Conservation (phyloP, 2,888 invertebrate genomes). For the Falcaria lacertinaria region DNA sequence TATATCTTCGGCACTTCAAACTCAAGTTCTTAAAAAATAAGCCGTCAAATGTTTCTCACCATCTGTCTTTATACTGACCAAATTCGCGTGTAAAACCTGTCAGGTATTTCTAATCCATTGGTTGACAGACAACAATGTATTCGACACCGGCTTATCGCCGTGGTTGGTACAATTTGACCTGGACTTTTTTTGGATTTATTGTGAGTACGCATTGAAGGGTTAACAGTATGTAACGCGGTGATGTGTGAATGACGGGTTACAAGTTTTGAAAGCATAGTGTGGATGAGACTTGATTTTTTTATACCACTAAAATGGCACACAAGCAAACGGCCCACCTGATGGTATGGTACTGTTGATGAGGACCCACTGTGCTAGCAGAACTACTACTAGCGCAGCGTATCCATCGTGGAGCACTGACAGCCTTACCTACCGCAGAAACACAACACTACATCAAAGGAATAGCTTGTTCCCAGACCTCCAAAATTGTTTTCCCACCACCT, state of each 20-base stretch:
- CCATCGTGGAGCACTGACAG: too few relatives aligned
- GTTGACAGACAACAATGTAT: constrained; percentile 21
- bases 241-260: constrained; percentile 47
- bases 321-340: too few relatives aligned
- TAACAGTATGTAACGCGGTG: constrained; percentile 33
- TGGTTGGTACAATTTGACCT: constrained; percentile 22
- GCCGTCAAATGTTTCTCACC: not conserved
- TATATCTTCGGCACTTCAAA: not conserved
- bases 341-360: too few relatives aligned
- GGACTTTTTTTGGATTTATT: constrained; percentile 23
- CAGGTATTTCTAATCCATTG: constrained; percentile 3
- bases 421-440: too few relatives aligned
- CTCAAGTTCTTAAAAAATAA: not conserved
- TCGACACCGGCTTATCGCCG: constrained; percentile 15
- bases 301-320: too few relatives aligned
- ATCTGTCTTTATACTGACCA: not conserved
- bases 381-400: too few relatives aligned
- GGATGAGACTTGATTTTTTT: not conserved
- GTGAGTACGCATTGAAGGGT: constrained; percentile 33
- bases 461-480: too few relatives aligned
- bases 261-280: constrained; percentile 13
- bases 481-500: too few relatives aligned
- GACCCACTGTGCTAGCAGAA: too few relatives aligned
- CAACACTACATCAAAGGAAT: too few relatives aligned
- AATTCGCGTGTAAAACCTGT: not conserved